A percentile compares a stretch with the other conserved stretches of the same genome.
These are phyloP conservation scores for Oscheius sp. DNA, from an alignment of 1,140 invertebrate genomes.

Conservation along the genomic window DNA sequence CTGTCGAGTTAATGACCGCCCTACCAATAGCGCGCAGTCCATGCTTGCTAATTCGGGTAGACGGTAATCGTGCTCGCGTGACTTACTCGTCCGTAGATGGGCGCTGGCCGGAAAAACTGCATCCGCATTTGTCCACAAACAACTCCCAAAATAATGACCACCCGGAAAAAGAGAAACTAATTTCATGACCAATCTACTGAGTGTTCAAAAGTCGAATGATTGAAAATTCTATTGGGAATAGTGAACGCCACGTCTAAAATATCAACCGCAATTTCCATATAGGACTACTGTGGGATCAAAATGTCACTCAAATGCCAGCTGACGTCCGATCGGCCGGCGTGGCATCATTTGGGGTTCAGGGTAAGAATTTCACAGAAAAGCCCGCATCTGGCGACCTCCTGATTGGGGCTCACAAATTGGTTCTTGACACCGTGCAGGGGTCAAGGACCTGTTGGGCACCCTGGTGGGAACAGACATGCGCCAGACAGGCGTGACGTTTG, in stretches of 20 bases:
- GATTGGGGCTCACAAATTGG: background rate
- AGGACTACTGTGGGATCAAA: conserved; percentile 2
- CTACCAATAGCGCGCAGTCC: background rate
- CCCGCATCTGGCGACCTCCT: background rate
- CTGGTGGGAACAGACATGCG: conserved; percentile 1
- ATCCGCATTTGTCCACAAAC: too few relatives aligned
- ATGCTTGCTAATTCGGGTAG: background rate
- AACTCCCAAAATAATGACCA: too few relatives aligned
- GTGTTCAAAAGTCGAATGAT: too few relatives aligned
- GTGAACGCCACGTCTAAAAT: too few relatives aligned
- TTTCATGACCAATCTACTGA: too few relatives aligned
- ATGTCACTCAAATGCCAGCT: conserved; percentile 8
- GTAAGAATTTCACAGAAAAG: background rate
- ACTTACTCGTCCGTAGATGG: too few relatives aligned
- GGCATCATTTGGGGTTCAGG: too few relatives aligned
- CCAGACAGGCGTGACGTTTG: background rate
- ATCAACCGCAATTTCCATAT: conserved; percentile 10
- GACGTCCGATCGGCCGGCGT: background rate
- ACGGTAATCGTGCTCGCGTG: conserved; percentile 4
- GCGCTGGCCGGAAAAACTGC: too few relatives aligned
- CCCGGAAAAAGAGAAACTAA: too few relatives aligned
- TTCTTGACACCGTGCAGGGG: background rate
- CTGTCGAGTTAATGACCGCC: conserved; percentile 1
- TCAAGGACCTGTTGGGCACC: conserved; percentile 8
- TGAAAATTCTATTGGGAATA: too few relatives aligned